Evolutionary conservation across 2,888 invertebrate genomes (phyloP), one percentile per base, ranked within the genome.

Genomic region (Nomada fucata): DNA sequence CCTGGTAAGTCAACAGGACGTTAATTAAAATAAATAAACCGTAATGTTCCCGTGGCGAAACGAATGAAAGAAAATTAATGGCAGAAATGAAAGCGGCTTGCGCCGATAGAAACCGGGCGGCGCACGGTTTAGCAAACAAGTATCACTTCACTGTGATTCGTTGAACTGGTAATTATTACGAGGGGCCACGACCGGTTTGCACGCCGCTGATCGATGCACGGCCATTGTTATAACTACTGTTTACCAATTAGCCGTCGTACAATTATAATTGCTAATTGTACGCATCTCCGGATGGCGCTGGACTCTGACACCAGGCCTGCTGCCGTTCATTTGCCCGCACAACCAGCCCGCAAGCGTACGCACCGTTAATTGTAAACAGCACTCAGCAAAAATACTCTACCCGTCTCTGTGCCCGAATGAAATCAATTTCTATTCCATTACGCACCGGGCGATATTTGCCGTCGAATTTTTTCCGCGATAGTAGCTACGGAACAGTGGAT

Each of bases 231-330:
- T 87, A 83, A 79, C 68, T 84, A 82, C 82, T 82, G 82, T 86
- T 84, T 84, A 87, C 86, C 77, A 88, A 88, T 88, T 88, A 87
- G 84, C 61, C 71, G 67, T 52, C 57, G 80, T 52, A 68, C 76
- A 82, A 88, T 86, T 84, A 86, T 88, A 88, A 88, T 88, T 87
- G 84, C 78, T 84, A 86, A 87, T 86, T 87, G 76, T 68, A 76
- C 61, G 50, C 71, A 70, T 55, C 20, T 71, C 44, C 64, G 81
- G 29, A 75, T 60, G 73, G 18, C 36, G 61, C 29, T 42, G 26
- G 50, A 26, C 52, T 42, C 44, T 59, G 53, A 50, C 63, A 36
- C 29, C 74, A 65, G 65, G 23, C 55, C 23, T 61, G 50, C 61
- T 69, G 36, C 53, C 59, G 68, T 79, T 76, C 72, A 61, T 80